These are phyloP conservation scores for Stictocephala bisonia DNA, from an alignment of 2,888 invertebrate genomes.

Conservation along the genomic window DNA sequence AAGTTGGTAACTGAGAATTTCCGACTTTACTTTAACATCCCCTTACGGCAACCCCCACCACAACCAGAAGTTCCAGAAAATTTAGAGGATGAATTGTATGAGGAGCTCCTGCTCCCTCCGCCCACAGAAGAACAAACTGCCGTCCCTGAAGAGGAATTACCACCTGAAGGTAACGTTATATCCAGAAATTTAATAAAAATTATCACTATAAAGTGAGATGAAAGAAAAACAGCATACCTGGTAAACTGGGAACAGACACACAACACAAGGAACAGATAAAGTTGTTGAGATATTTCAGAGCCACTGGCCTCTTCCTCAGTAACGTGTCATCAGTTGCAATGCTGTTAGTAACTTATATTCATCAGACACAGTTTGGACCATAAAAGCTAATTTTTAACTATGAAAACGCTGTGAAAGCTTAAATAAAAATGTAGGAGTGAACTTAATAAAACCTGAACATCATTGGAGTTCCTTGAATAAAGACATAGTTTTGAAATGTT, in stretches of 20 bases:
- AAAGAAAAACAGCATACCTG: background rate
- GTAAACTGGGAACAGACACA: background rate
- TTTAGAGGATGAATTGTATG: slow-evolving; percentile 49
- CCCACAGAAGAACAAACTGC: slow-evolving; percentile 20
- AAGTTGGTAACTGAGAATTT: slow-evolving; percentile 74
- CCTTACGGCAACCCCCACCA: slow-evolving; percentile 56
- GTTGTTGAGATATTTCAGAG: too few species aligned
- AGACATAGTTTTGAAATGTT: too few species aligned
- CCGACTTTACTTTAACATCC: slow-evolving; percentile 75
- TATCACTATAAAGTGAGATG: background rate
- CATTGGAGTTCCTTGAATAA: too few species aligned
- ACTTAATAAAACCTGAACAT: too few species aligned
- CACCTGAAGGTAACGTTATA: slow-evolving; percentile 29
- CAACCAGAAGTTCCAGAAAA: slow-evolving; percentile 32
- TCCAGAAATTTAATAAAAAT: background rate
- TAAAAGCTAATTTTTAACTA: too few species aligned
- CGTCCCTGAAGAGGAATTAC: too few species aligned
- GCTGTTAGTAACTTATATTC: too few species aligned
- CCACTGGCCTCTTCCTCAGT: too few species aligned
- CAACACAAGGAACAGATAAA: background rate
- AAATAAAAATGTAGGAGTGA: too few species aligned
- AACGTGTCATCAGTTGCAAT: too few species aligned
- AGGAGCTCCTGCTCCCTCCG: slow-evolving; percentile 28
- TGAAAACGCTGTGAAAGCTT: too few species aligned
- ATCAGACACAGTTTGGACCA: too few species aligned